These are phyloP conservation scores for Chloromyia formosa DNA, from an alignment of 2,888 invertebrate genomes.

Conservation along the genomic window DNA sequence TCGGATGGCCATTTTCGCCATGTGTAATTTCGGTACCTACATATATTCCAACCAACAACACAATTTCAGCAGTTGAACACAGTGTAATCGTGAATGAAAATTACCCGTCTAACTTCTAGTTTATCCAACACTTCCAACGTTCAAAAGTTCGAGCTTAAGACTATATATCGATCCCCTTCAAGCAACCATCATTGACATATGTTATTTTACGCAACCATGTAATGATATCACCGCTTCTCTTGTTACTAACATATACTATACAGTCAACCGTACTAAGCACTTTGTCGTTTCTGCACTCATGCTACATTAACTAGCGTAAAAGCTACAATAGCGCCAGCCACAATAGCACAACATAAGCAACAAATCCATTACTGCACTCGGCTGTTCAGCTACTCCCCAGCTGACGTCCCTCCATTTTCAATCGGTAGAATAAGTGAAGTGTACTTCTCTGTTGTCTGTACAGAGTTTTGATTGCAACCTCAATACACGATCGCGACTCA, in stretches of 20 bases:
- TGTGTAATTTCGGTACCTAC: no score
- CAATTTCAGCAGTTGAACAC: no score
- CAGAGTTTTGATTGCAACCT: slow-evolving; percentile 37
- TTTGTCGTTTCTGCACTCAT: slow-evolving; percentile 12
- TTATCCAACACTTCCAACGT: no score
- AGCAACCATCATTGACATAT: no score
- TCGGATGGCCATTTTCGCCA: no score
- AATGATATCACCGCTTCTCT: slow-evolving; percentile 4
- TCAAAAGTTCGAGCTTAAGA: no score
- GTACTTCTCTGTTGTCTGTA: neutral
- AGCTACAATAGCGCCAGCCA: slow-evolving; percentile 10
- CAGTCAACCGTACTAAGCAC: neutral
- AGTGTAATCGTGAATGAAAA: no score
- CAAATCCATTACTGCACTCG: slow-evolving; percentile 22
- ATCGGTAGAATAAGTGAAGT: slow-evolving; percentile 30
- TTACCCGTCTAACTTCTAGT: no score
- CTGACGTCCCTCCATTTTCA: slow-evolving; percentile 19
- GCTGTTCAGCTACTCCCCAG: slow-evolving; percentile 22
- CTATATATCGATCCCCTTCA: no score
- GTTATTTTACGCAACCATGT: neutral
- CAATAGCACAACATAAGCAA: slow-evolving; percentile 20
- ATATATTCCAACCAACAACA: no score
- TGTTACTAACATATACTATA: neutral
- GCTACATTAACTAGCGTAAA: slow-evolving; percentile 5
- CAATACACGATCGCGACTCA: slow-evolving; percentile 36